Evolutionary conservation across 1,140 invertebrate species (phyloP).

Genomic region (Magallana gigas): DNA sequence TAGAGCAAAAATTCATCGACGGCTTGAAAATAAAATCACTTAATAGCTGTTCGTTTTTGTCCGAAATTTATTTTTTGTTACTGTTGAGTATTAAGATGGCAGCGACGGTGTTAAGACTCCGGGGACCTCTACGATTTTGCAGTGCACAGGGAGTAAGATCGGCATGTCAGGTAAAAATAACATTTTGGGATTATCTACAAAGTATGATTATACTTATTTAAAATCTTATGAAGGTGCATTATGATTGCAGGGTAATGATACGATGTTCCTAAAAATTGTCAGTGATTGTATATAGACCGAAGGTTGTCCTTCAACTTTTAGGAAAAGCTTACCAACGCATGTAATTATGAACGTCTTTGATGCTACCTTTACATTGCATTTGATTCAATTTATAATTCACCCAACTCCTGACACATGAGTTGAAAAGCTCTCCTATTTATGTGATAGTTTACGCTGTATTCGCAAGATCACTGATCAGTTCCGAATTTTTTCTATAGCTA

Average conservation of each 20-base stretch:
- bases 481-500: too few species aligned
- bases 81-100: slow-evolving; percentile 9
- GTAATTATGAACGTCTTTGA: too few species aligned
- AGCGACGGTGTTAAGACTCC: slow-evolving; percentile 11
- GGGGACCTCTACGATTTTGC: neutral
- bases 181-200: neutral
- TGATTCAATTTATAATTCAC: too few species aligned
- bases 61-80: neutral
- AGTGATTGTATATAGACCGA: neutral
- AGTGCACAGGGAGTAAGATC: neutral
- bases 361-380: too few species aligned
- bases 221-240: neutral
- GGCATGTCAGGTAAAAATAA: slow-evolving; percentile 29
- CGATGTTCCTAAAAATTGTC: neutral
- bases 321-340: too few species aligned
- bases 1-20: too few species aligned
- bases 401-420: too few species aligned
- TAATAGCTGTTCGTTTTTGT: neutral
- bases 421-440: too few species aligned
- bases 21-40: too few species aligned
- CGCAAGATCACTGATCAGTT: too few species aligned
- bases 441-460: too few species aligned
- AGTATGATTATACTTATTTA: neutral
- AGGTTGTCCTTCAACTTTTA: slow-evolving; percentile 6
- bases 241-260: neutral